Evolutionary conservation across 2,113 vertebrate genomes (phyloP), one percentile per base, ranked within the genome.

Genomic region (Pterocles orientalis): DNA sequence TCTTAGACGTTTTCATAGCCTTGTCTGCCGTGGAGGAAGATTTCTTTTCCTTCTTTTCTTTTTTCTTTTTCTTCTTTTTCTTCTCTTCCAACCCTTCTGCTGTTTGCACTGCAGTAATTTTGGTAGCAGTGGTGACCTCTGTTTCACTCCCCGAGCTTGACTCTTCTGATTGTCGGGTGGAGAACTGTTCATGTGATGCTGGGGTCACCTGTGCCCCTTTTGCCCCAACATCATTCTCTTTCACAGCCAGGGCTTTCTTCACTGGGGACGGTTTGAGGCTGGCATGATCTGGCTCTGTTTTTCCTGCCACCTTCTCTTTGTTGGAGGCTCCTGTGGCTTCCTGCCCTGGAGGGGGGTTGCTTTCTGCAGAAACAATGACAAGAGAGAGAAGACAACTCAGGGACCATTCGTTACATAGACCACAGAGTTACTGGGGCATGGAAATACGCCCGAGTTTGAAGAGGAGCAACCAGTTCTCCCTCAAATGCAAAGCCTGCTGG

Each of bases 31-130:
- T 51, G 13, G 85, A 91, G 19, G 96, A 60, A 17, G 66, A 10
- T 21, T 95, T 94, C 21, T 88, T 92, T 26, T 96, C 95, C 28
- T 97, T 97, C 71, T 96, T 97, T 43, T 93, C 94, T 69, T 82
- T 97, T 24, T 98, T 96, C 36, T 95, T 96, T 53, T 47, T 47
- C 47, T 97, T 89, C 84, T 96, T 97, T 2, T 96, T 89, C 33
- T 97, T 96, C 33, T 56, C 92, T 62, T 96, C 96, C 2, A 31
- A 10, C 41, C 91, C 90, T 25, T 1, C 95, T 61, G 17, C 34
- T 58, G 77, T 75, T 95, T 53, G 96, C 68, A 41, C 94, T 57
- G 60, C 39, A 48, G 92, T 92, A 14, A 64, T 82, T 50, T 79
- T 84, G 1, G 72, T 69, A 62, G 93, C 82, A 58, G 64, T 24